Conservation (phyloP, 2,888 invertebrate genomes). For the Podotricha telesiphe region DNA sequence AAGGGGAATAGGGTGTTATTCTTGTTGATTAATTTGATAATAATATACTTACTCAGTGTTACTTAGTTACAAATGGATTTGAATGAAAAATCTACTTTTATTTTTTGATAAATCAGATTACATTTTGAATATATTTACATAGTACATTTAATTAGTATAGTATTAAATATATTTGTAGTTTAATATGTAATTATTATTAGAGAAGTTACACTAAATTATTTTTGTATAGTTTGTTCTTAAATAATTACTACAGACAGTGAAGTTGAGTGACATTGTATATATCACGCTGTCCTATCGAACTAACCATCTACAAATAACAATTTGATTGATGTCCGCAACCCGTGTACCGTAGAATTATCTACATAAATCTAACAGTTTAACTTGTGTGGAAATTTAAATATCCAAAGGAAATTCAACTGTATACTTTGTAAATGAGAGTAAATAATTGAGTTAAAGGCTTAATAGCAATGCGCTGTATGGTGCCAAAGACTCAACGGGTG, state of each 20-base stretch:
- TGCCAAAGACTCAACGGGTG: slow-evolving; percentile 70
- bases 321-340: slow-evolving; percentile 67
- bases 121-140: no score
- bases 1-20: slow-evolving; percentile 36
- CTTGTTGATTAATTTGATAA: slow-evolving; percentile 42
- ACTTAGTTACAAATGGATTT: slow-evolving; percentile 12
- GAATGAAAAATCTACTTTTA: no score
- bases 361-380: slow-evolving; percentile 39
- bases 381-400: not conserved
- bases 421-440: slow-evolving; percentile 37
- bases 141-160: no score
- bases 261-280: not conserved
- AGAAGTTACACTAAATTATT: no score
- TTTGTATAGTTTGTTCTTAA: no score
- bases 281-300: slow-evolving; percentile 46
- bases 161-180: no score
- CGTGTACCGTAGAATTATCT: slow-evolving; percentile 45
- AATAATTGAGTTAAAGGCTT: slow-evolving; percentile 24
- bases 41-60: slow-evolving; percentile 37
- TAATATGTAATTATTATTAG: no score
- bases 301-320: slow-evolving; percentile 69
- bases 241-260: not conserved
- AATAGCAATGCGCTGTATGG: slow-evolving; percentile 53
- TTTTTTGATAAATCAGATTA: no score
- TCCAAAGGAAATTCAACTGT: slow-evolving; percentile 49